phyloP scores from a whole-genome alignment of 1,140 invertebrate species.

The Heterodera carotae region DNA sequence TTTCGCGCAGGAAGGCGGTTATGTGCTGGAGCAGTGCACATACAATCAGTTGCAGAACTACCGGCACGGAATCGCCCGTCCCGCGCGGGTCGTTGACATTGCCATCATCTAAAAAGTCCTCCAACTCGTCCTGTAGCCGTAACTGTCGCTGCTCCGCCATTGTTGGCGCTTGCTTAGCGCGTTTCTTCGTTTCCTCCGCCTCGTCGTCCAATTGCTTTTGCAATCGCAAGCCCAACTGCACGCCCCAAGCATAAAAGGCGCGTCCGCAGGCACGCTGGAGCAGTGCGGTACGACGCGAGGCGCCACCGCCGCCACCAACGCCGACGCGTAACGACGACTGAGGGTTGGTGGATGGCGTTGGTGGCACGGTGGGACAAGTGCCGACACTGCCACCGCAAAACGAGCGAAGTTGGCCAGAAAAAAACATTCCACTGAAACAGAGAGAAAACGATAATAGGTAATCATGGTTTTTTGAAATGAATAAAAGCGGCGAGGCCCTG shows the following conservation, averaged over 20 bases:
- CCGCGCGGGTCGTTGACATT: conserved; percentile 64
- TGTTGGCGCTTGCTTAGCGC: conserved; percentile 47
- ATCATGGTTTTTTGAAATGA: too few species aligned
- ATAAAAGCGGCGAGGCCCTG: too few species aligned
- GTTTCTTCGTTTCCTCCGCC: conserved; percentile 76
- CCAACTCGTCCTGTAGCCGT: conserved; percentile 77
- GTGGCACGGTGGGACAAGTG: conserved; percentile 52
- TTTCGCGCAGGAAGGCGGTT: conserved; percentile 92
- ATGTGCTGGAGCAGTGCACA: conserved; percentile 92
- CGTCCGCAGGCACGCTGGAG: conserved; percentile 87
- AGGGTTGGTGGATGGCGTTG: conserved; percentile 22
- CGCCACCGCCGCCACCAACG: conserved; percentile 23
- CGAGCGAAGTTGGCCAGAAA: neutral
- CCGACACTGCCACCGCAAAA: conserved; percentile 60
- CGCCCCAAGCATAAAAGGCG: conserved; percentile 94
- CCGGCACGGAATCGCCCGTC: conserved; percentile 83
- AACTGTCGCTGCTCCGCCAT: conserved; percentile 66
- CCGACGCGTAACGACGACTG: conserved; percentile 27
- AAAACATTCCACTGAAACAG: conserved; percentile 24
- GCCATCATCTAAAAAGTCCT: conserved; percentile 94
- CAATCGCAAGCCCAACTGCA: conserved; percentile 69
- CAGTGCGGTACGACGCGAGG: conserved; percentile 75
- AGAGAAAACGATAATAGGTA: too few species aligned
- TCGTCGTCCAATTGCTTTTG: conserved; percentile 39
- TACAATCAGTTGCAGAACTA: conserved; percentile 85